Percentiles rank a stretch among this genome's conserved stretches.
Evolutionary conservation across 2,797 vertebrate species (phyloP).

Genomic region (Apodemus agrarius): DNA sequence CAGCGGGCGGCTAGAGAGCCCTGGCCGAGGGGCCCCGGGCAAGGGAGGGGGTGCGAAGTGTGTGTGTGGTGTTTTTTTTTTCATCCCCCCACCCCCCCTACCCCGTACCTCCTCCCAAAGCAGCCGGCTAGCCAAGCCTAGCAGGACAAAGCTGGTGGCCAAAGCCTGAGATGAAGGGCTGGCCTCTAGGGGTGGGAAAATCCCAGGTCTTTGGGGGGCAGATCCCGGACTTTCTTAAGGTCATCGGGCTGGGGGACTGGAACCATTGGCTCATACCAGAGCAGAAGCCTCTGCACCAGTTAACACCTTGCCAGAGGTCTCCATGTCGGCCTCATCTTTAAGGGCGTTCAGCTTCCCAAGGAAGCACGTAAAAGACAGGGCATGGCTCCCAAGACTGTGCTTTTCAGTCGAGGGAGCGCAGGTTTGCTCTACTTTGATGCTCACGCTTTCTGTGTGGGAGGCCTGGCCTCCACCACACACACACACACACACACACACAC

Average conservation of each 20-base stretch:
- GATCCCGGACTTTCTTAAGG: conserved; percentile 69
- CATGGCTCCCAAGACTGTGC: background rate
- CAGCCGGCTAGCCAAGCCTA: background rate
- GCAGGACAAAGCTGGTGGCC: background rate
- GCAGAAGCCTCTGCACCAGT: conserved; percentile 10
- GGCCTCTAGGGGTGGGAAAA: conserved; percentile 68
- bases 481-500: background rate
- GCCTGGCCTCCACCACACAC: background rate
- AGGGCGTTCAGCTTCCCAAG: background rate
- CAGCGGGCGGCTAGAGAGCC: background rate
- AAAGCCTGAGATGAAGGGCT: conserved; percentile 58
- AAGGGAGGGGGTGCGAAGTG: conserved; percentile 22
- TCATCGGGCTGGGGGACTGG: conserved; percentile 50
- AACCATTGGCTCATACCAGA: conserved; percentile 38
- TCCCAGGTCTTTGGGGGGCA: conserved; percentile 62
- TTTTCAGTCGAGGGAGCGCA: background rate
- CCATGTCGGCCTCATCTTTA: background rate
- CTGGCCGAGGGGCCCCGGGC: background rate
- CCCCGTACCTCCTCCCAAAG: background rate
- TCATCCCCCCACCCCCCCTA: no score
- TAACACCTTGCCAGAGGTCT: background rate
- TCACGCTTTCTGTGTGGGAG: background rate
- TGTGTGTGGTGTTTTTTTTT: conserved; percentile 13
- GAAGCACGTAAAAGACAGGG: background rate
- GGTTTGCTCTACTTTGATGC: background rate